phyloP scores from a whole-genome alignment of 2,888 invertebrate species.

The Hirtodrosophila duncani region DNA sequence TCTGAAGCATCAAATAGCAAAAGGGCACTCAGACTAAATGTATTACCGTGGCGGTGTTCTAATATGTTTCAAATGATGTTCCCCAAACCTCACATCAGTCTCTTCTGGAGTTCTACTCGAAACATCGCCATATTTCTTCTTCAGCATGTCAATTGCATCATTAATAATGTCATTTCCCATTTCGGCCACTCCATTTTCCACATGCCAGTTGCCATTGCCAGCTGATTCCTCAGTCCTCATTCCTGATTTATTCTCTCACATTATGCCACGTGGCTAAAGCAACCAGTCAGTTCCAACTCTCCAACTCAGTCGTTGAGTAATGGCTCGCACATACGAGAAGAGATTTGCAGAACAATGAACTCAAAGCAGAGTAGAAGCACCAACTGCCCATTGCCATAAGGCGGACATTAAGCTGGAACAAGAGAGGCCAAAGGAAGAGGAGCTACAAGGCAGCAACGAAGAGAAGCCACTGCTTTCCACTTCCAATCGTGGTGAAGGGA shows the following conservation, averaged over 20 bases:
- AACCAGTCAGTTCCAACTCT: background rate
- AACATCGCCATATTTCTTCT: slow-evolving; percentile 46
- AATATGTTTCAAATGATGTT: too few species aligned
- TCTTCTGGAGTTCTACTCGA: slow-evolving; percentile 21
- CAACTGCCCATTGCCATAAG: background rate
- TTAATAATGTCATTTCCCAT: slow-evolving; percentile 56
- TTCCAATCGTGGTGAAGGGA: slow-evolving; percentile 8
- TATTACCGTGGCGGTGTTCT: too few species aligned
- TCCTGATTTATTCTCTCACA: slow-evolving; percentile 15
- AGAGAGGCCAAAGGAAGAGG: background rate
- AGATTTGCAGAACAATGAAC: slow-evolving; percentile 47
- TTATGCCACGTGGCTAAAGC: slow-evolving; percentile 32
- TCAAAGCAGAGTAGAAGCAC: slow-evolving; percentile 14
- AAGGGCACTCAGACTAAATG: too few species aligned
- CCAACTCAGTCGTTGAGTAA: slow-evolving; percentile 34
- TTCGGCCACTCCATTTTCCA: background rate
- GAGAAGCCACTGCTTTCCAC: slow-evolving; percentile 8
- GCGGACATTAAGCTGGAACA: background rate
- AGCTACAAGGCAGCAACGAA: slow-evolving; percentile 7
- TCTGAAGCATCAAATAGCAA: too few species aligned
- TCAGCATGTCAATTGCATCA: slow-evolving; percentile 64
- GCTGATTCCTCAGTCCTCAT: background rate
- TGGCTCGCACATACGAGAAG: slow-evolving; percentile 35
- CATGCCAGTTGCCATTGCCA: too few species aligned
- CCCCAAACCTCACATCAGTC: too few species aligned